phyloP scores from a whole-genome alignment of 2,888 invertebrate species.

The Stictocephala bisonia region DNA sequence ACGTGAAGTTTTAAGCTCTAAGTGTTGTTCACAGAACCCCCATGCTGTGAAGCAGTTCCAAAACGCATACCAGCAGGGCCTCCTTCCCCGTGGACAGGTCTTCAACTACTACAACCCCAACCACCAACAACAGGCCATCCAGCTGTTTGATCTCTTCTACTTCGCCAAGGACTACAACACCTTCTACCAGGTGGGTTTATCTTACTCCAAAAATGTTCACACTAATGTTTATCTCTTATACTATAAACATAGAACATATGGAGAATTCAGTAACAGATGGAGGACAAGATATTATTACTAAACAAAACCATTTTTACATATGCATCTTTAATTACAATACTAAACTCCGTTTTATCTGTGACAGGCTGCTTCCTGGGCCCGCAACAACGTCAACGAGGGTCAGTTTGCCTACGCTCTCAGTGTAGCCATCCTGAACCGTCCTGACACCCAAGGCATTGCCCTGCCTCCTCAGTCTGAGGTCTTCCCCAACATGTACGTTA shows the following conservation, averaged over 20 bases:
- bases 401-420: slow-evolving; percentile 70
- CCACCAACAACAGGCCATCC: slow-evolving; percentile 73
- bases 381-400: slow-evolving; percentile 69
- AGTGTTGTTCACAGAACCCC: slow-evolving; percentile 64
- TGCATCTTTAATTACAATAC: no score
- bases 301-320: no score
- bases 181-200: slow-evolving; percentile 38
- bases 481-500: slow-evolving; percentile 64
- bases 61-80: slow-evolving; percentile 68
- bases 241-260: no score
- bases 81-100: slow-evolving; percentile 69
- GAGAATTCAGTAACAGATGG: no score
- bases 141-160: slow-evolving; percentile 75
- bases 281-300: no score
- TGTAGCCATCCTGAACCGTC: slow-evolving; percentile 68
- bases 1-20: no score
- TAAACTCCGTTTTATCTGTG: not conserved
- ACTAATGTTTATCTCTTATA: no score
- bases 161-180: slow-evolving; percentile 67
- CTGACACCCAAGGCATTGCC: slow-evolving; percentile 67
- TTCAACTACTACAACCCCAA: slow-evolving; percentile 73
- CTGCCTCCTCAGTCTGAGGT: slow-evolving; percentile 71
- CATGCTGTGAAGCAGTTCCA: slow-evolving; percentile 71
- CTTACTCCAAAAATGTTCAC: no score
- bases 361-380: slow-evolving; percentile 69